phyloP scores from a whole-genome alignment of 2,888 invertebrate genomes.

The Galeopsomyia nigrocyanea region DNA sequence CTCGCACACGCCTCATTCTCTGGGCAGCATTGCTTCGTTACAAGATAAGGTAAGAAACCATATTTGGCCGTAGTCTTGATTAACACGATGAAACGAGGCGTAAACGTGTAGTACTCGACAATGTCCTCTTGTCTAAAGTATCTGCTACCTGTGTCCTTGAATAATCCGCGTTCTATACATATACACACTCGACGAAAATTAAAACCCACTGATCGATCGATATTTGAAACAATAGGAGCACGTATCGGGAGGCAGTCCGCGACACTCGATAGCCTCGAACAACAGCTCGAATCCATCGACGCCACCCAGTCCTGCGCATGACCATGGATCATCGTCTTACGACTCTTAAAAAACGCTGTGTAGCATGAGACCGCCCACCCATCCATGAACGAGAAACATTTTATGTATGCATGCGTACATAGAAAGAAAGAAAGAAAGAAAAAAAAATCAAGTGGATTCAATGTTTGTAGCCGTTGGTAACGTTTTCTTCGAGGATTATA shows the following conservation, averaged over 20 bases:
- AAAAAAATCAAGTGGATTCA: background rate
- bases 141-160: no score
- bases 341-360: slow-evolving; percentile 71
- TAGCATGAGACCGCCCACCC: slow-evolving; percentile 2
- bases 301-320: slow-evolving; percentile 78
- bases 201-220: slow-evolving; percentile 18
- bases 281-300: slow-evolving; percentile 82
- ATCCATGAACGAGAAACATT: slow-evolving; percentile 9
- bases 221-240: slow-evolving; percentile 62
- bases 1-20: slow-evolving; percentile 78
- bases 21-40: slow-evolving; percentile 83
- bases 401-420: slow-evolving; percentile 19
- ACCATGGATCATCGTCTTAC: slow-evolving; percentile 77
- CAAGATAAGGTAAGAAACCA: slow-evolving; percentile 75
- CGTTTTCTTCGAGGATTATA: slow-evolving; percentile 45
- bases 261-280: slow-evolving; percentile 81
- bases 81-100: no score
- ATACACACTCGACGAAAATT: background rate
- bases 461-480: slow-evolving; percentile 40
- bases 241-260: slow-evolving; percentile 73
- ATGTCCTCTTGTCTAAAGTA: no score
- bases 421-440: slow-evolving; percentile 7
- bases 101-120: no score
- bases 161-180: no score
- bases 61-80: background rate